Conservation (phyloP, 2,113 vertebrate genomes). For the Toxotes chatareus region DNA sequence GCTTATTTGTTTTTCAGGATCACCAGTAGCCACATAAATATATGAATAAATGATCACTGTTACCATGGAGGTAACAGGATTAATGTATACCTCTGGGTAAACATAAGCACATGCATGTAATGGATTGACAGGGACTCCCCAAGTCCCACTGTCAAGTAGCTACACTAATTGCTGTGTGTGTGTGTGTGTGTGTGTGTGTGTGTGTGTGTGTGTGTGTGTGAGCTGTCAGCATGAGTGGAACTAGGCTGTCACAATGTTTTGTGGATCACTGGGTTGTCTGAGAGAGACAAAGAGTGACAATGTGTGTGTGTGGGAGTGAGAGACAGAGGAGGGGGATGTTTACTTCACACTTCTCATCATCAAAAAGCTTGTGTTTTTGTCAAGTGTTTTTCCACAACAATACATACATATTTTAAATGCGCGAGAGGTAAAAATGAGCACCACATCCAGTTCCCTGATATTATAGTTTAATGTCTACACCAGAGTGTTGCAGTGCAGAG, state of each 20-base stretch:
- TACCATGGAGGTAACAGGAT: not conserved
- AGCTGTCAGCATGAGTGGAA: constrained; percentile 46
- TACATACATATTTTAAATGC: constrained; percentile 25
- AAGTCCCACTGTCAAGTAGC: constrained; percentile 18
- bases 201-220: not conserved
- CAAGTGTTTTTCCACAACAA: constrained; percentile 43
- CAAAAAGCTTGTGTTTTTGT: constrained; percentile 43
- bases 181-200: not conserved
- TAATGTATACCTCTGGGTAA: not conserved
- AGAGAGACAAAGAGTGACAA: constrained; percentile 46
- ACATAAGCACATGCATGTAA: not conserved
- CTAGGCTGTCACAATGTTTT: constrained; percentile 68
- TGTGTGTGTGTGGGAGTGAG: constrained; percentile 43
- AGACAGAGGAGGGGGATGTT: constrained; percentile 39
- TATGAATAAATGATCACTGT: not conserved
- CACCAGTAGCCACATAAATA: not conserved
- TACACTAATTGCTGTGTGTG: constrained; percentile 26
- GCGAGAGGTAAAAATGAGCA: not conserved
- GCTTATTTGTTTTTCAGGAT: not conserved
- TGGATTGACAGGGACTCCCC: constrained; percentile 25
- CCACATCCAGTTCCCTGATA: not conserved
- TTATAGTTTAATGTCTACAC: not conserved
- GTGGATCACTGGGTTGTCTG: constrained; percentile 60
- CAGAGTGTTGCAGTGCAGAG: constrained; percentile 4
- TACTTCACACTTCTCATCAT: constrained; percentile 51